A percentile compares a stretch with the other conserved stretches of the same genome.
phyloP scores from a whole-genome alignment of 2,113 vertebrate genomes.

The Labrus mixtus region DNA sequence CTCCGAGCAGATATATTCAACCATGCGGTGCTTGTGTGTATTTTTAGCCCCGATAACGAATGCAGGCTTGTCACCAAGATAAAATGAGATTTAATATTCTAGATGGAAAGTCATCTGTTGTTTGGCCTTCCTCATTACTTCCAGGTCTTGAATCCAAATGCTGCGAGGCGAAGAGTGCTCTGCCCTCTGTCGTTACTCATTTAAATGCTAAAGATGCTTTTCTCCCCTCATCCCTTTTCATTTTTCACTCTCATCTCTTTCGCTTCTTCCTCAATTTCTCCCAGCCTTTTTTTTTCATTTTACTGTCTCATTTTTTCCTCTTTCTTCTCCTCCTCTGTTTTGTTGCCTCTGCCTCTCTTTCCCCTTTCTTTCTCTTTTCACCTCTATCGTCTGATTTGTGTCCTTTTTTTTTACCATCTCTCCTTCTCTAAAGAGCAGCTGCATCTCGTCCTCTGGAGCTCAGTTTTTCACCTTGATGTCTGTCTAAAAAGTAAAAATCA shows the following conservation, averaged over 20 bases:
- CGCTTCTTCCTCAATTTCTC: conserved; percentile 47
- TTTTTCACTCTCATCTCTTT: conserved; percentile 47
- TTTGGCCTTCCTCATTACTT: conserved; percentile 70
- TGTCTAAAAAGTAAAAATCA: conserved; percentile 46
- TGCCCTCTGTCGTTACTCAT: conserved; percentile 71
- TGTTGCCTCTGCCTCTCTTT: neutral
- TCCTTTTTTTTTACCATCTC: conserved; percentile 1
- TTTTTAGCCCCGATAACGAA: conserved; percentile 68
- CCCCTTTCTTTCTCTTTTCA: conserved; percentile 15
- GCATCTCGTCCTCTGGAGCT: conserved; percentile 20
- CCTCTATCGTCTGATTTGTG: neutral
- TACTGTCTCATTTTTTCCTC: conserved; percentile 48
- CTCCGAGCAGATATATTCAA: neutral
- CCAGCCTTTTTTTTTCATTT: conserved; percentile 45
- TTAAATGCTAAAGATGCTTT: conserved; percentile 68
- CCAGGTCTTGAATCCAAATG: conserved; percentile 67
- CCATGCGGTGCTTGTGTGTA: conserved; percentile 27
- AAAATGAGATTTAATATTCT: conserved; percentile 73
- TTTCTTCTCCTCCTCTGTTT: conserved; percentile 8
- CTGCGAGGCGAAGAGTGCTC: conserved; percentile 41
- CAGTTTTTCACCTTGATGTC: conserved; percentile 10
- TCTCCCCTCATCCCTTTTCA: conserved; percentile 39
- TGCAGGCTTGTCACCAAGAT: conserved; percentile 58
- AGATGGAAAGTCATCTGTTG: conserved; percentile 69
- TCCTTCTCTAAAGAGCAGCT: conserved; percentile 20